Evolutionary conservation across 2,888 invertebrate genomes (phyloP), one percentile per base, ranked within the genome.

Genomic region (Plusia festucae): DNA sequence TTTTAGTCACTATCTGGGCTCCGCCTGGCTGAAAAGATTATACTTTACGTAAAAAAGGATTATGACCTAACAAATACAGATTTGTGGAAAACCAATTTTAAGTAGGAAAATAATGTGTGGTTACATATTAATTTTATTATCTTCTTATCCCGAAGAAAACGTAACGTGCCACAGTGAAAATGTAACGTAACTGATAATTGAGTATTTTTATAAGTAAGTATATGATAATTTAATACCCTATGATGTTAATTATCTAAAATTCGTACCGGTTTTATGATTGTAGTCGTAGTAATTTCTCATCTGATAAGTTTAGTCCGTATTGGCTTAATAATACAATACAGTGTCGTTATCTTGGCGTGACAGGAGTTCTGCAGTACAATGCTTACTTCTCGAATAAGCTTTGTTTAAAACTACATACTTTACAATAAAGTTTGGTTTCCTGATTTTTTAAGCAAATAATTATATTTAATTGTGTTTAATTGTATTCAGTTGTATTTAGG

Each of bases 271-370:
- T n/a, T n/a, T 40, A 4, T 40, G n/a, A n/a, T 15, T n/a, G 34
- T 34, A 34, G 34, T 34, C 34, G 15, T 15, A 34, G 34, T 34
- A 13, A 34, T 13, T 34, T 15, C 34, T 15, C 15, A 34, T 34
- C 34, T 7, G n/a, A 40, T 15, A 24, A 24, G 5, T n/a, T n/a
- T 40, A n/a, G 15, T 15, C 40, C 40, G 40, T 40, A 40, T 40
- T 40, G 40, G n/a, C 40, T 40, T 40, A 40, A 40, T n/a, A 40
- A n/a, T 40, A 40, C n/a, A 40, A 40, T 40, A n/a, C 93, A 30
- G 40, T 40, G 40, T 40, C 40, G 40, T n/a, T 40, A 40, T 40
- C 40, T 40, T n/a, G 40, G 40, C 40, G 40, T 40, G 40, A n/a
- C 40, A 40, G 40, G 40, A 40, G 40, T 40, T 40, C n/a, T n/a